Percentiles rank a stretch among this genome's conserved stretches.
phyloP scores from a whole-genome alignment of 2,797 vertebrate genomes.

The Spinus pinus region DNA sequence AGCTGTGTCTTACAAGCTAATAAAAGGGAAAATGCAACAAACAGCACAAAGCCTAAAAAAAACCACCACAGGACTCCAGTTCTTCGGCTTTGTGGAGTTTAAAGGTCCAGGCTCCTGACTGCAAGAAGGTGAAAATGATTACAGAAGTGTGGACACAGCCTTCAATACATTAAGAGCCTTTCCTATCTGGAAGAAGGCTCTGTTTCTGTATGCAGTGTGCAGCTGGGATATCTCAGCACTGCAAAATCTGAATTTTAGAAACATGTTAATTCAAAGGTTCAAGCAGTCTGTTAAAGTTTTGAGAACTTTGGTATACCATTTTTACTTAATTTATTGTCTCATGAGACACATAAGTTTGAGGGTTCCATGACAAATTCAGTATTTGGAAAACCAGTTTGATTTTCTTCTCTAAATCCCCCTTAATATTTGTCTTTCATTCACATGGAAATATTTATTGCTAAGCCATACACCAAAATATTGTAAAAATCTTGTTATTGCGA shows the following conservation, averaged over 20 bases:
- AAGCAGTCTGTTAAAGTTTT: not conserved
- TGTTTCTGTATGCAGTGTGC: not conserved
- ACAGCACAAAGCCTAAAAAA: not conserved
- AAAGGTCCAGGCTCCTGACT: not conserved
- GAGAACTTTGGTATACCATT: not conserved
- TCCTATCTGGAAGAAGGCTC: not conserved
- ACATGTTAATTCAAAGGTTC: not conserved
- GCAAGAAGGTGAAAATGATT: not conserved
- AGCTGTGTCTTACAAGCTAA: not conserved
- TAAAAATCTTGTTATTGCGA: not conserved
- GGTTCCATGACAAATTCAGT: not conserved
- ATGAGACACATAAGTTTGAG: not conserved
- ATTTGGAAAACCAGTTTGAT: not conserved
- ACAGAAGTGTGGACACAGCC: rapidly evolving
- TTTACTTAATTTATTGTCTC: not conserved
- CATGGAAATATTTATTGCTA: not conserved
- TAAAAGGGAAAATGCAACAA: not conserved
- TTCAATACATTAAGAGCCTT: not conserved
- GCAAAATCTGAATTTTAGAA: not conserved
- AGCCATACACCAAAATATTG: not conserved
- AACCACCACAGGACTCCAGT: not conserved
- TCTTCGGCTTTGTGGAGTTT: not conserved
- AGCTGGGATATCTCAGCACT: not conserved
- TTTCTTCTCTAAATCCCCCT: not conserved
- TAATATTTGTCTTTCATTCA: not conserved